These are phyloP conservation scores for Furnarius figulus DNA, from an alignment of 2,113 vertebrate genomes.

Conservation along the genomic window DNA sequence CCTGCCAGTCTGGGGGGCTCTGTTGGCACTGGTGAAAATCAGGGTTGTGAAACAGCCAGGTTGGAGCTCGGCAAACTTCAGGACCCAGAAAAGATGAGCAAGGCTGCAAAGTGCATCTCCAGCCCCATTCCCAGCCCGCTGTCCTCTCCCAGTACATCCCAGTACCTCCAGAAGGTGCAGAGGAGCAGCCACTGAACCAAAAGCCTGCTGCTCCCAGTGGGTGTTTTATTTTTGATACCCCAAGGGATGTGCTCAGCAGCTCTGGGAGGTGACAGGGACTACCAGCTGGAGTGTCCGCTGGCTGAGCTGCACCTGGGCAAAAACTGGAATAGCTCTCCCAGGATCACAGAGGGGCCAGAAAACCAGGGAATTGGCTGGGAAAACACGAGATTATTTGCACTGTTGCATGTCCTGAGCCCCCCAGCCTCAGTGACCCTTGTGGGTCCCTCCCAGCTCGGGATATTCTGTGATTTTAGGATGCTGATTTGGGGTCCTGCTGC, in stretches of 20 bases:
- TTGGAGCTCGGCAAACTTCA: background rate
- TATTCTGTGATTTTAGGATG: background rate
- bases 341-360: background rate
- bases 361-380: accelerated
- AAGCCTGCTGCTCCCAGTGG: accelerated
- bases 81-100: accelerated
- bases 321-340: background rate
- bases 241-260: background rate
- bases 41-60: background rate
- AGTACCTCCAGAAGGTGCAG: background rate
- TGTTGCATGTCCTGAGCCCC: background rate
- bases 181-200: background rate
- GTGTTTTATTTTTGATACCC: background rate
- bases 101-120: background rate
- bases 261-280: background rate
- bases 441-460: accelerated
- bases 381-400: accelerated
- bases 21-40: background rate
- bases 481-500: background rate
- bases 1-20: background rate
- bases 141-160: background rate
- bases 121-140: accelerated
- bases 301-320: accelerated
- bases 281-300: accelerated
- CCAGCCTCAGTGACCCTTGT: background rate